Percentiles rank a stretch among this genome's conserved stretches.
Evolutionary conservation across 2,113 vertebrate species (phyloP).

Genomic region (Psilopsiagon aymara): DNA sequence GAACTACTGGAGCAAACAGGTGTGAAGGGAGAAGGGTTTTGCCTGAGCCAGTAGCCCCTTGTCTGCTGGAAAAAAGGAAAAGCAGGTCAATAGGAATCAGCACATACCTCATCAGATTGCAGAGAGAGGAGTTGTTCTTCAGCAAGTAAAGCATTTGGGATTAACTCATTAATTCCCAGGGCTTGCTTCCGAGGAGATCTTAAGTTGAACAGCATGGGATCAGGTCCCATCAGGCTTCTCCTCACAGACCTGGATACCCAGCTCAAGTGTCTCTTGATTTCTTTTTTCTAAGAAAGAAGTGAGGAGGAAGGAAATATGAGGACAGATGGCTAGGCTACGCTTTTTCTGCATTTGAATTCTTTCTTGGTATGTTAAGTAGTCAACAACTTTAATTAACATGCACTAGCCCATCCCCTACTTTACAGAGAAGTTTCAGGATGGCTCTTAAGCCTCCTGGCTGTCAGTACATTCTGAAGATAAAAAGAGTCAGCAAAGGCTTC

Average conservation of each 20-base stretch:
- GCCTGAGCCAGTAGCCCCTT: background rate
- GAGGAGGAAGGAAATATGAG: background rate
- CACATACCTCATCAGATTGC: background rate
- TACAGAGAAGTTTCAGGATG: background rate
- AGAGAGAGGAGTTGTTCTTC: background rate
- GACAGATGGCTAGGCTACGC: background rate
- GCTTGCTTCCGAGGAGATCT: background rate
- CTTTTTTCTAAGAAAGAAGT: background rate
- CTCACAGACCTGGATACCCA: background rate
- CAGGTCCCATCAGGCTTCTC: background rate
- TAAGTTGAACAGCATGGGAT: background rate
- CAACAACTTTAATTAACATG: background rate
- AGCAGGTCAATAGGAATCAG: background rate
- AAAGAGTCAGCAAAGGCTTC: background rate
- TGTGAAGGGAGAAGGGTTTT: slow-evolving; percentile 22
- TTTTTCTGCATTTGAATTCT: background rate
- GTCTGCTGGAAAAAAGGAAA: slow-evolving; percentile 12
- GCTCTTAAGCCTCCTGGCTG: background rate
- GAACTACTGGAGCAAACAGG: slow-evolving; percentile 61
- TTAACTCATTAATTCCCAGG: background rate
- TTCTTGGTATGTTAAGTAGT: background rate
- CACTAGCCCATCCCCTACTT: background rate
- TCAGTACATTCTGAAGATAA: background rate
- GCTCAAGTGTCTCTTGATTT: background rate
- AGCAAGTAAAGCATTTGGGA: background rate